Conservation (phyloP, 2,797 vertebrate species). For the Microcaecilia unicolor region DNA sequence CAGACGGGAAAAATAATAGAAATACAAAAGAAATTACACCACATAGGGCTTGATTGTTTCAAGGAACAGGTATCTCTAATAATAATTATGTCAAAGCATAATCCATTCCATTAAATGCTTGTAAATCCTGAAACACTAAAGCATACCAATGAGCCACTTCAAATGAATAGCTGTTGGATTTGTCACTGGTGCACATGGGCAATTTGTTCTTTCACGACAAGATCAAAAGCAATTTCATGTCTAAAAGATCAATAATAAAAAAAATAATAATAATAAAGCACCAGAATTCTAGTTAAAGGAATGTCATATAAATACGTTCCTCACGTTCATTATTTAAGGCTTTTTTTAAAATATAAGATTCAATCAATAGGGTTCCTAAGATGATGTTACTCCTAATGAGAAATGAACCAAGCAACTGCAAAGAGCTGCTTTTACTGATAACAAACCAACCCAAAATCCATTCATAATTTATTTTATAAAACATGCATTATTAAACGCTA, state of each 20-base stretch:
- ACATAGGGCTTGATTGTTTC: too few species aligned
- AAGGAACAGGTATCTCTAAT: too few species aligned
- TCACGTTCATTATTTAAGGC: constrained; percentile 49
- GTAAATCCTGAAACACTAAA: constrained; percentile 24
- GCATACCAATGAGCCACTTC: constrained; percentile 4
- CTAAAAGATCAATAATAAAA: constrained; percentile 54
- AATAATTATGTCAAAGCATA: too few species aligned
- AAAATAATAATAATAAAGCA: constrained; percentile 61
- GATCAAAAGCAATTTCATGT: constrained; percentile 50
- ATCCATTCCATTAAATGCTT: constrained; percentile 28
- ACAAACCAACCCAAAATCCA: constrained; percentile 25
- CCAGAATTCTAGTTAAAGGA: constrained; percentile 50
- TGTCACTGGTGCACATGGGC: neutral
- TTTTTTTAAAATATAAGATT: constrained; percentile 52
- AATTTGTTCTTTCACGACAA: constrained; percentile 29
- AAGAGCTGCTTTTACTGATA: constrained; percentile 47
- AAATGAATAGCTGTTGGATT: constrained; percentile 35
- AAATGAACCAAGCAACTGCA: constrained; percentile 47
- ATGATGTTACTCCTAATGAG: constrained; percentile 65
- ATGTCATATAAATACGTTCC: constrained; percentile 51
- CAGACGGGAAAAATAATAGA: too few species aligned
- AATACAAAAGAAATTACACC: too few species aligned
- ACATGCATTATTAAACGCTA: constrained; percentile 32
- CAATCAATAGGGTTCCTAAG: constrained; percentile 56
- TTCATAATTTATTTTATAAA: constrained; percentile 65